A percentile compares a stretch with the other conserved stretches of the same genome.
Conservation (phyloP, 2,113 vertebrate species). For the Xenopus laevis region DNA sequence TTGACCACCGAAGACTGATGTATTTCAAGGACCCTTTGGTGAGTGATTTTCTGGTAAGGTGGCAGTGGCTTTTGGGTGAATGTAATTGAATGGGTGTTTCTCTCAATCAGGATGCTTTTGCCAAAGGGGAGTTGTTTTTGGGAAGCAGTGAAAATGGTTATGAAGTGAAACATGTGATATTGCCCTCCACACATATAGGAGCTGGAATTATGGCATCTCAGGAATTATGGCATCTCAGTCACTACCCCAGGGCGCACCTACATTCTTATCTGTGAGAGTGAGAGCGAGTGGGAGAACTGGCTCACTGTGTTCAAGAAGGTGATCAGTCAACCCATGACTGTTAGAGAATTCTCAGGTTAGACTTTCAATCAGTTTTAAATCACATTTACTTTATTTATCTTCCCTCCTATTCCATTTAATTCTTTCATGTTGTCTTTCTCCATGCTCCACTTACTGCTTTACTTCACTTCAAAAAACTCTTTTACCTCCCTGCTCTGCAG, state of each 20-base stretch:
- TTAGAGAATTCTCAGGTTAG: conserved; percentile 81
- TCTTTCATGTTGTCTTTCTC: too few species aligned
- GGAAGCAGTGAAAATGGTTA: conserved; percentile 78
- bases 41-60: conserved; percentile 10
- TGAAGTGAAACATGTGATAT: conserved; percentile 60
- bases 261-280: conserved; percentile 81
- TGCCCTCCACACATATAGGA: conserved; percentile 64
- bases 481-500: too few species aligned
- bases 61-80: too few species aligned
- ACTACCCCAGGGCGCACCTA: conserved; percentile 79
- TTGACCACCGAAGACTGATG: conserved; percentile 86
- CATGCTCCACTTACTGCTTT: too few species aligned
- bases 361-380: neutral
- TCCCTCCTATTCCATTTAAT: too few species aligned
- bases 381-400: neutral
- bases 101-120: conserved; percentile 76
- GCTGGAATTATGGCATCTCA: conserved; percentile 75
- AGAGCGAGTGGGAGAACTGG: conserved; percentile 79
- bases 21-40: conserved; percentile 92
- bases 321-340: conserved; percentile 75
- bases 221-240: conserved; percentile 84
- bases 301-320: conserved; percentile 68
- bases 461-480: too few species aligned
- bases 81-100: neutral
- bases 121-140: conserved; percentile 85